Evolutionary conservation across 2,113 vertebrate genomes (phyloP), one percentile per base, ranked within the genome.

Genomic region (Gopherus flavomarginatus): DNA sequence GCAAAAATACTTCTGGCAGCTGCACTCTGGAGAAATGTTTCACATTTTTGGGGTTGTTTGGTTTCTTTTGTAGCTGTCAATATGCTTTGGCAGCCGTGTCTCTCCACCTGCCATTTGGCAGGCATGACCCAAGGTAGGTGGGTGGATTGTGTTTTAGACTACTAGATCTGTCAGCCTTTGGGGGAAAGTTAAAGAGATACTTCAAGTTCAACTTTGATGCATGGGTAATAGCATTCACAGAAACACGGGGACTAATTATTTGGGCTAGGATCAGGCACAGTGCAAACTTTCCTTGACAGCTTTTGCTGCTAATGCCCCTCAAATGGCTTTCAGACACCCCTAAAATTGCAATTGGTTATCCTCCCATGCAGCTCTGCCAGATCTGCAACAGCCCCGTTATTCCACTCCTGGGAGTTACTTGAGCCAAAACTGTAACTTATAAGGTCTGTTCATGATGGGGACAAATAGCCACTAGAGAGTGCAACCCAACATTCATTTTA

Each of bases 1-100:
- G 95, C 94, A 97, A 97, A 97, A 97, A 97, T 96, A 96, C 94
- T 95, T 92, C n/a, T 87, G 91, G 97, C 97, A 97, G 97, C 97
- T 98, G 97, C 96, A 97, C 96, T 95, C 90, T 49, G 95, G 88
- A 8, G 91, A 96, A 78, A 97, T 97, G 91, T 94, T 95, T 97
- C 47, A 50, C 96, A 26, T 95, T 95, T 75, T 91, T 97, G 83
- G 8, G 14, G 96, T 87, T 75, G 92, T 94, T 97, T 92, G 86
- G 83, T 87, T 90, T 92, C 94, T 97, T 81, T 85, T 5, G 4
- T 19, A 85, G 95, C 92, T 31, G 93, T 95, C 95, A 84, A 0
- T 90, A 11, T 72, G 88, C 85, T 86, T 65, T 7, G 2, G 84
- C 87, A 92, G 93, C 85, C 87, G 53, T 95, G 59, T 93, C 50